Evolutionary conservation across 2,888 invertebrate genomes (phyloP).

Genomic region (Dexiosoma caninum): DNA sequence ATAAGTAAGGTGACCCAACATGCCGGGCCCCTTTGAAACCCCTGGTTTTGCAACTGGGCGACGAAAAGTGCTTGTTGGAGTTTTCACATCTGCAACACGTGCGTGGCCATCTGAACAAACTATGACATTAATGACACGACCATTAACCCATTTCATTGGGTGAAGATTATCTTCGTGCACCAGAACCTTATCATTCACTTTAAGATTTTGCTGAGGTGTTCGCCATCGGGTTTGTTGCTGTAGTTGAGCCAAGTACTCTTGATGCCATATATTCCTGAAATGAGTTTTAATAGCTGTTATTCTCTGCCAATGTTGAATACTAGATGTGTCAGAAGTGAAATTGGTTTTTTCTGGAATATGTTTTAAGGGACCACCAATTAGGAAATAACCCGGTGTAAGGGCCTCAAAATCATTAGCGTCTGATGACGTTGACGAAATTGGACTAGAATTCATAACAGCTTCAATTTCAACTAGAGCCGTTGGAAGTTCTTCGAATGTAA

Average conservation of each 20-base stretch:
- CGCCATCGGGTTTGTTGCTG: background rate
- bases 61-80: background rate
- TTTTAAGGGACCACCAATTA: too few species aligned
- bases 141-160: too few species aligned
- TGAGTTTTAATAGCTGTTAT: background rate
- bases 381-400: background rate
- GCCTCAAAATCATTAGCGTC: conserved; percentile 62
- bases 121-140: too few species aligned
- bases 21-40: too few species aligned
- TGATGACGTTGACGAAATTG: conserved; percentile 52
- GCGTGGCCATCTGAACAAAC: background rate
- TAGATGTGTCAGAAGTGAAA: too few species aligned
- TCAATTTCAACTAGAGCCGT: conserved; percentile 56
- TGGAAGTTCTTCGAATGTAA: conserved; percentile 56
- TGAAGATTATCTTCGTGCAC: too few species aligned
- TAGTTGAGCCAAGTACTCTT: background rate
- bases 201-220: background rate
- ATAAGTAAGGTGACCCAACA: too few species aligned
- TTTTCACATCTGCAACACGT: background rate
- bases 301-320: background rate
- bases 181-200: too few species aligned
- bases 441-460: conserved; percentile 64
- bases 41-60: too few species aligned
- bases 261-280: background rate
- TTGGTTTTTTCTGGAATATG: too few species aligned